Percentiles rank a stretch among this genome's conserved stretches.
phyloP scores from a whole-genome alignment of 2,888 invertebrate genomes.

The Lobophora halterata region DNA sequence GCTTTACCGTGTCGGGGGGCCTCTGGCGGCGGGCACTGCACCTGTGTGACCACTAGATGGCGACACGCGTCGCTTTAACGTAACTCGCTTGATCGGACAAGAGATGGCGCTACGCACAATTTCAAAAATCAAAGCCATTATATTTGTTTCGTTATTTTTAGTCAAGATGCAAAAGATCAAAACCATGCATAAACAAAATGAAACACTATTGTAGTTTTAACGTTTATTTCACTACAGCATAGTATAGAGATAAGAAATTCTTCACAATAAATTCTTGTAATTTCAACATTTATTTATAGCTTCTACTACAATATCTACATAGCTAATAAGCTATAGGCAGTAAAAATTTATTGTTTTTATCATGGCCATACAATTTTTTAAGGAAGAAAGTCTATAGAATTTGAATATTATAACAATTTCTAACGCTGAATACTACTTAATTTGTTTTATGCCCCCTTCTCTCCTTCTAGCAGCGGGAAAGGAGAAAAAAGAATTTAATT shows the following conservation, averaged over 20 bases:
- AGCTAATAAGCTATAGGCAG: slow-evolving; percentile 61
- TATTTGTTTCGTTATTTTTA: neutral
- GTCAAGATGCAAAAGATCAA: slow-evolving; percentile 20
- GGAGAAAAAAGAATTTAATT: slow-evolving; percentile 46
- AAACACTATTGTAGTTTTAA: slow-evolving; percentile 58
- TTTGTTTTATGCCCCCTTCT: slow-evolving; percentile 61
- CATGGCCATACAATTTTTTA: slow-evolving; percentile 69
- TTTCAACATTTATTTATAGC: slow-evolving; percentile 61
- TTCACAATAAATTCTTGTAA: slow-evolving; percentile 59
- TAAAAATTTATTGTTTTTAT: slow-evolving; percentile 58
- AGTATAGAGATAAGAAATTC: slow-evolving; percentile 63
- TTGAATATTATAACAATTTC: slow-evolving; percentile 59
- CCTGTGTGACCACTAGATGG: slow-evolving; percentile 91
- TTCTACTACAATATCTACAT: slow-evolving; percentile 64
- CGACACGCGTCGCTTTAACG: slow-evolving; percentile 73
- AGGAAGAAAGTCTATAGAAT: slow-evolving; percentile 65
- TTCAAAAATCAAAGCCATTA: slow-evolving; percentile 5
- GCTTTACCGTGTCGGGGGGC: slow-evolving; percentile 96
- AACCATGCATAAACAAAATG: slow-evolving; percentile 42
- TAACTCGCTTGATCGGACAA: slow-evolving; percentile 38
- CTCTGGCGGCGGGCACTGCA: slow-evolving; percentile 95
- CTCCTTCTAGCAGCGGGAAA: slow-evolving; percentile 78
- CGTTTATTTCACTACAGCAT: slow-evolving; percentile 73
- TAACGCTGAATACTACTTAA: slow-evolving; percentile 32
- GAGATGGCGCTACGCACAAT: slow-evolving; percentile 47